Conservation (phyloP, 2,797 vertebrate genomes). For the Toxotes lorentzi region DNA sequence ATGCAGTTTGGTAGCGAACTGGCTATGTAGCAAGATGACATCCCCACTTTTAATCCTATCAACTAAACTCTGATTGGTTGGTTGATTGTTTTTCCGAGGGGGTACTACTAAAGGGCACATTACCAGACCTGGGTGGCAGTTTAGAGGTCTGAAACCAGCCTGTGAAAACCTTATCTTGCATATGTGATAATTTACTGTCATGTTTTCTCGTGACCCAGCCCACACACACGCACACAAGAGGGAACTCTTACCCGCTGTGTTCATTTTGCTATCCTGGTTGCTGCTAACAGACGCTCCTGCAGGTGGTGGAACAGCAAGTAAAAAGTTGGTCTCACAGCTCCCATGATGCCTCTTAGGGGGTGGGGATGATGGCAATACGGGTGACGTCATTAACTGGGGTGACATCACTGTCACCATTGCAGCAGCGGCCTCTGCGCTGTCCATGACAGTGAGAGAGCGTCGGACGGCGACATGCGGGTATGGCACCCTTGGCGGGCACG, state of each 20-base stretch:
- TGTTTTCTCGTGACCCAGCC: background rate
- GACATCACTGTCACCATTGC: slow-evolving; percentile 65
- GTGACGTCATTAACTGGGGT: slow-evolving; percentile 58
- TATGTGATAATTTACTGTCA: background rate
- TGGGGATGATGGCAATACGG: slow-evolving; percentile 75
- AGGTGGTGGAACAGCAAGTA: slow-evolving; percentile 77
- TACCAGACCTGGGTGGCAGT: background rate
- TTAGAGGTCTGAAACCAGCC: background rate
- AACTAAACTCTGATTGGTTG: background rate
- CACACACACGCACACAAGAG: background rate
- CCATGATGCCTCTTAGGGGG: slow-evolving; percentile 77
- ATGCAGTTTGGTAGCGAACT: background rate
- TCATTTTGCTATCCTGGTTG: slow-evolving; percentile 41
- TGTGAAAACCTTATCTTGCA: background rate
- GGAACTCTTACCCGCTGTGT: slow-evolving; percentile 70
- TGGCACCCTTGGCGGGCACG: slow-evolving; percentile 53
- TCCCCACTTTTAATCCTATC: background rate
- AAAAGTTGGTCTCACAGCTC: slow-evolving; percentile 69
- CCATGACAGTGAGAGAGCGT: slow-evolving; percentile 89
- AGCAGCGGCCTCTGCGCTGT: slow-evolving; percentile 74
- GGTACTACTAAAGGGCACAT: background rate
- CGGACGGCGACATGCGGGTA: slow-evolving; percentile 82
- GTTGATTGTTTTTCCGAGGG: background rate
- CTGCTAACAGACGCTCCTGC: slow-evolving; percentile 24
- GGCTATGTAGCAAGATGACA: background rate